Percentiles rank a stretch among this genome's conserved stretches.
Conservation (phyloP, 2,888 invertebrate genomes). For the Poecilobothrus nobilitatus region DNA sequence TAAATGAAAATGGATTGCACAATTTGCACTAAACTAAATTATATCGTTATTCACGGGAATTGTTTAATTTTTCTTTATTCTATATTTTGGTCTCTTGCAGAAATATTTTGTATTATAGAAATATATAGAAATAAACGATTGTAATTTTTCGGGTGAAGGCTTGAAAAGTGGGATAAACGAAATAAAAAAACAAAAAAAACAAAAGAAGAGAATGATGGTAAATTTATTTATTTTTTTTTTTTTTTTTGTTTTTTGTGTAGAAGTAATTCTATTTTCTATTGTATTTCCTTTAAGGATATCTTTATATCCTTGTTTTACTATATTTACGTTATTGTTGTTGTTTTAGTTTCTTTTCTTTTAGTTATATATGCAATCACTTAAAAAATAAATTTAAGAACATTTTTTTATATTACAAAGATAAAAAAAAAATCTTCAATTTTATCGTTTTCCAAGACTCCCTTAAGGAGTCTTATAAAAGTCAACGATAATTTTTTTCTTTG, state of each 20-base stretch:
- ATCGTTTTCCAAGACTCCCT: not conserved
- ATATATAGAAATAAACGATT: too few relatives aligned
- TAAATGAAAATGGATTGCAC: conserved; percentile 25
- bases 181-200: too few relatives aligned
- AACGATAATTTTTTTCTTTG: not conserved
- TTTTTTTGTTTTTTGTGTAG: too few relatives aligned
- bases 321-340: not conserved
- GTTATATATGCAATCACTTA: not conserved
- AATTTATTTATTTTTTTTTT: too few relatives aligned
- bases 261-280: too few relatives aligned
- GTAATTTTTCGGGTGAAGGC: too few relatives aligned
- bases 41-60: conserved; percentile 28
- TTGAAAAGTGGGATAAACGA: too few relatives aligned
- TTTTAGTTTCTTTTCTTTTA: not conserved
- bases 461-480: not conserved
- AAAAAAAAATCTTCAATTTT: not conserved
- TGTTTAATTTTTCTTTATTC: conserved; percentile 26
- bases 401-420: not conserved
- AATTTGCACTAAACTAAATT: conserved; percentile 27
- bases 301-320: too few relatives aligned
- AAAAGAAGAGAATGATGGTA: too few relatives aligned
- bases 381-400: not conserved
- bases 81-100: conserved; percentile 10
- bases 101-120: too few relatives aligned
- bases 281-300: too few relatives aligned